phyloP scores from a whole-genome alignment of 2,113 vertebrate genomes.

The Nannospalax galili region DNA sequence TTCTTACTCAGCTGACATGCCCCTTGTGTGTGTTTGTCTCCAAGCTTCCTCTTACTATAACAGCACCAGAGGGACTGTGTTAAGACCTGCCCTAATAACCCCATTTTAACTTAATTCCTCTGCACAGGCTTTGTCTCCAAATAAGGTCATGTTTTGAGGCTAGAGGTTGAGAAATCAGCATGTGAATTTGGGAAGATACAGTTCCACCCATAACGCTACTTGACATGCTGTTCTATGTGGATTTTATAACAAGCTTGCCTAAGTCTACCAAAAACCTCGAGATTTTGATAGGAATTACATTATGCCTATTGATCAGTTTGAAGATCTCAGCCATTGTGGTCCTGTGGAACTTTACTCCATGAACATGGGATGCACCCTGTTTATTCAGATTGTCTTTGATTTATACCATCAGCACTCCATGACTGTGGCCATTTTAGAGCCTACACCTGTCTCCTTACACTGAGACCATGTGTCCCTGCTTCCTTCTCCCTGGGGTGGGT shows the following conservation, averaged over 20 bases:
- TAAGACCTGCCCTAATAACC: not conserved
- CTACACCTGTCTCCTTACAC: not conserved
- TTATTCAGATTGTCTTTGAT: not conserved
- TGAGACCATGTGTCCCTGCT: not conserved
- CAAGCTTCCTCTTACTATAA: not conserved
- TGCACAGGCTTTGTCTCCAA: not conserved
- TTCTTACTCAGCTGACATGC: not conserved
- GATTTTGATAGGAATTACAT: not conserved
- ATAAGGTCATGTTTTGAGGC: not conserved
- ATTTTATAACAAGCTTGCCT: not conserved
- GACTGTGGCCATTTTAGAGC: not conserved
- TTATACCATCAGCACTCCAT: not conserved
- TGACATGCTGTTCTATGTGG: not conserved
- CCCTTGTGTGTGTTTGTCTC: not conserved
- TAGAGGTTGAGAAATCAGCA: not conserved
- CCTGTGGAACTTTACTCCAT: not conserved
- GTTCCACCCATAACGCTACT: not conserved
- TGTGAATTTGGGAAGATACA: not conserved
- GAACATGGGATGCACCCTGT: not conserved
- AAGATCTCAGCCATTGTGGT: not conserved
- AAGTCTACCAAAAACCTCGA: not conserved
- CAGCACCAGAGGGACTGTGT: not conserved
- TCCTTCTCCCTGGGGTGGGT: not conserved
- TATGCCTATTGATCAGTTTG: not conserved
- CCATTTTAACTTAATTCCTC: not conserved